Evolutionary conservation across 2,888 invertebrate species (phyloP).

Genomic region (Epistrophe grossulariae): DNA sequence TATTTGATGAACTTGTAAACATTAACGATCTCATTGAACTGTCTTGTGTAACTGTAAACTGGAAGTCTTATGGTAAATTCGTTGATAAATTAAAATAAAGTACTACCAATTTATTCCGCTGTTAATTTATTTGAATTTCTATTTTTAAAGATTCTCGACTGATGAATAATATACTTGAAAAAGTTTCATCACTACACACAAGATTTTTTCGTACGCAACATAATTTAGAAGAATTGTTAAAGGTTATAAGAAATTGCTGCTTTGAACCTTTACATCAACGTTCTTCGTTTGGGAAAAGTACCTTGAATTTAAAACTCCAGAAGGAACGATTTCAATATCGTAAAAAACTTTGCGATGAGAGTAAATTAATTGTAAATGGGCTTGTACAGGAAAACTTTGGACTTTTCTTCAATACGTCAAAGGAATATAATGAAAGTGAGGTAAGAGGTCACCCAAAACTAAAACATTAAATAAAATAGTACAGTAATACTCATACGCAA

Average conservation of each 20-base stretch:
- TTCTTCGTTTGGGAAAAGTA: constrained; percentile 83
- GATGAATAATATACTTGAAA: constrained; percentile 78
- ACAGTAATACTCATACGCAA: too few species aligned
- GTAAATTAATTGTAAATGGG: constrained; percentile 79
- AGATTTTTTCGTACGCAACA: constrained; percentile 84
- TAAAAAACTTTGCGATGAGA: constrained; percentile 80
- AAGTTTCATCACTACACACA: constrained; percentile 78
- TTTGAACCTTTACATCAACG: constrained; percentile 90
- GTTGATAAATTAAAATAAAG: background rate
- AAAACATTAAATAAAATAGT: too few species aligned
- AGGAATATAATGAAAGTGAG: background rate
- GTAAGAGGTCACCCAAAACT: background rate
- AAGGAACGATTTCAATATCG: constrained; percentile 80
- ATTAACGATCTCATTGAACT: constrained; percentile 89
- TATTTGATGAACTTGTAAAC: constrained; percentile 89
- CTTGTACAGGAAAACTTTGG: constrained; percentile 81
- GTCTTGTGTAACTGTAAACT: constrained; percentile 89
- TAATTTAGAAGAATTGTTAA: constrained; percentile 87
- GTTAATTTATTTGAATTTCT: background rate
- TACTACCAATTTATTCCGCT: background rate
- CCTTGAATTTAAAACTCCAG: constrained; percentile 81
- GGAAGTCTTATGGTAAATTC: constrained; percentile 90
- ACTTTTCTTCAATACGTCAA: constrained; percentile 79
- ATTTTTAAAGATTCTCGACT: constrained; percentile 78
- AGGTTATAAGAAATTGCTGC: constrained; percentile 89